Conservation (phyloP, 1,140 invertebrate species). For the Elymnias hypermnestra region DNA sequence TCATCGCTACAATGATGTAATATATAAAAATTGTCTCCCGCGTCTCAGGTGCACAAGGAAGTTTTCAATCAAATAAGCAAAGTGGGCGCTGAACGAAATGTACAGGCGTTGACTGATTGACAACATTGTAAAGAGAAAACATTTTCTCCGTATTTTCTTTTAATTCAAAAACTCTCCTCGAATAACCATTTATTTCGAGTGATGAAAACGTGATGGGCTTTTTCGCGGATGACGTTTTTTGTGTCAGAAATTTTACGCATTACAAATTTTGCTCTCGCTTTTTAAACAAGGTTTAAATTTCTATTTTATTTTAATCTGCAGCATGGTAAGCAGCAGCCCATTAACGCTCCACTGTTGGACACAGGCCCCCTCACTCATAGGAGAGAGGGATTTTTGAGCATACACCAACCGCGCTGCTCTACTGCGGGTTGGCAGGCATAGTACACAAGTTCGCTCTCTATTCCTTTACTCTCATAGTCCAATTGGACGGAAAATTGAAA, state of each 20-base stretch:
- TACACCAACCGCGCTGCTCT: too few species aligned
- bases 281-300: background rate
- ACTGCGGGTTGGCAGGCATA: too few species aligned
- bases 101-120: slow-evolving; percentile 59
- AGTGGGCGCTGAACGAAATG: slow-evolving; percentile 44
- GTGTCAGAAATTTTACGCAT: slow-evolving; percentile 3
- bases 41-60: slow-evolving; percentile 54
- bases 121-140: slow-evolving; percentile 55
- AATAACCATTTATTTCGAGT: slow-evolving; percentile 33
- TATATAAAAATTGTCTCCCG: slow-evolving; percentile 7
- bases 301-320: background rate
- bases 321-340: too few species aligned
- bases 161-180: slow-evolving; percentile 38
- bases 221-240: background rate
- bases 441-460: too few species aligned
- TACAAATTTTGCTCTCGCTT: too few species aligned
- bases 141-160: slow-evolving; percentile 30
- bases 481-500: too few species aligned
- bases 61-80: slow-evolving; percentile 66
- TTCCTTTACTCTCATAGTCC: too few species aligned
- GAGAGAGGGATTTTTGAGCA: too few species aligned
- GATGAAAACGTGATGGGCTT: slow-evolving; percentile 17
- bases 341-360: too few species aligned
- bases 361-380: too few species aligned
- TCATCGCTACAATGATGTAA: slow-evolving; percentile 6